Evolutionary conservation across 2,888 invertebrate species (phyloP).

Genomic region (Metallyticus violacea): DNA sequence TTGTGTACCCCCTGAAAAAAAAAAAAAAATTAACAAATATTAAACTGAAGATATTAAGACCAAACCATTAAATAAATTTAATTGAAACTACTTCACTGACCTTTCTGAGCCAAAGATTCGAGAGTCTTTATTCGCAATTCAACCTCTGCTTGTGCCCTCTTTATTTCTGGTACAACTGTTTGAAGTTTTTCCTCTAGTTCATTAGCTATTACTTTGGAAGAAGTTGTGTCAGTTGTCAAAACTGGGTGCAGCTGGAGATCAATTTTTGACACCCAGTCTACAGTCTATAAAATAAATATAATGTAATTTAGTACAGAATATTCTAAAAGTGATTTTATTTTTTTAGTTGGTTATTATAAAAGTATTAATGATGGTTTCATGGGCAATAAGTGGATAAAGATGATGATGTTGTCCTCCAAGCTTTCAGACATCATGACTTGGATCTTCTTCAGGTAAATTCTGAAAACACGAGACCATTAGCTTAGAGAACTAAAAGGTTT

Average conservation of each 20-base stretch:
- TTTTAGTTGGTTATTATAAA: too few relatives aligned
- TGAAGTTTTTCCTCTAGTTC: conserved; percentile 58
- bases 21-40: not conserved
- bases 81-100: conserved; percentile 42
- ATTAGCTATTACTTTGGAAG: conserved; percentile 55
- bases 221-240: conserved; percentile 60
- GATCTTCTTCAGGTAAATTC: too few relatives aligned
- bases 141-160: conserved; percentile 63
- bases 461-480: too few relatives aligned
- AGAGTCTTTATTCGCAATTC: conserved; percentile 65
- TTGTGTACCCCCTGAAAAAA: conserved; percentile 44
- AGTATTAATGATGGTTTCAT: too few relatives aligned
- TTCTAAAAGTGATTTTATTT: too few relatives aligned
- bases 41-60: not conserved
- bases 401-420: too few relatives aligned
- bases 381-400: too few relatives aligned
- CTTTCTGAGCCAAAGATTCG: conserved; percentile 60
- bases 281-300: conserved; percentile 52
- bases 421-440: too few relatives aligned
- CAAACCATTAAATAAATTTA: not conserved
- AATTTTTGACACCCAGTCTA: conserved; percentile 64
- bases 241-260: conserved; percentile 74
- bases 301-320: too few relatives aligned
- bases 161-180: conserved; percentile 58
- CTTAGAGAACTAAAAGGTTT: too few relatives aligned